These are phyloP conservation scores for Cyclophora punctaria DNA, from an alignment of 2,888 invertebrate species.

Conservation along the genomic window DNA sequence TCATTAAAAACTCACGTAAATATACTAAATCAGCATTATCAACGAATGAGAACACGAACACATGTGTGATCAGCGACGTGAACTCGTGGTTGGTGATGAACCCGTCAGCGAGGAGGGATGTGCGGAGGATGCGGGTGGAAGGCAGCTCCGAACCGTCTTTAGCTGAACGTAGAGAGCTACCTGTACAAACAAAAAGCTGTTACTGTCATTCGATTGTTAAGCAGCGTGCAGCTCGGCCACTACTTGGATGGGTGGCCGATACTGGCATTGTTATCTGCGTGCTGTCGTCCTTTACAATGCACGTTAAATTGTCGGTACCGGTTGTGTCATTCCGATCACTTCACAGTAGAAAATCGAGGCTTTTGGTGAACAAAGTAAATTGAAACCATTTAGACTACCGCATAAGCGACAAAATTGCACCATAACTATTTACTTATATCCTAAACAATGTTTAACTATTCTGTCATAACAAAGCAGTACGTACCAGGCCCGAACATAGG, in stretches of 20 bases:
- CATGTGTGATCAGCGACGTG: conserved; percentile 24
- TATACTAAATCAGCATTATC: conserved; percentile 29
- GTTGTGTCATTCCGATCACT: too few species aligned
- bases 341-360: too few species aligned
- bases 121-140: conserved; percentile 28
- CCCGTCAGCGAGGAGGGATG: conserved; percentile 30
- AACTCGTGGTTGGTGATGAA: conserved; percentile 24
- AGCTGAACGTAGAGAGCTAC: conserved; percentile 26
- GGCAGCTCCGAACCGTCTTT: conserved; percentile 31
- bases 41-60: conserved; percentile 17
- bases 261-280: too few species aligned
- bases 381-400: too few species aligned
- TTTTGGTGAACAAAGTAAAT: too few species aligned
- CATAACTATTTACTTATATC: background rate
- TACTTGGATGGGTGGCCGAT: too few species aligned
- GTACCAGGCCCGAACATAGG: conserved; percentile 28
- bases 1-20: conserved; percentile 16
- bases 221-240: too few species aligned
- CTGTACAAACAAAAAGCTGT: conserved; percentile 4
- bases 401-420: background rate
- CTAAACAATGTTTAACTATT: background rate
- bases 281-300: too few species aligned
- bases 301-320: too few species aligned
- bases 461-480: background rate
- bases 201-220: too few species aligned